Base-by-base conservation (phyloP, 2,888 invertebrate genomes). In the Chrysolina americana region DNA sequence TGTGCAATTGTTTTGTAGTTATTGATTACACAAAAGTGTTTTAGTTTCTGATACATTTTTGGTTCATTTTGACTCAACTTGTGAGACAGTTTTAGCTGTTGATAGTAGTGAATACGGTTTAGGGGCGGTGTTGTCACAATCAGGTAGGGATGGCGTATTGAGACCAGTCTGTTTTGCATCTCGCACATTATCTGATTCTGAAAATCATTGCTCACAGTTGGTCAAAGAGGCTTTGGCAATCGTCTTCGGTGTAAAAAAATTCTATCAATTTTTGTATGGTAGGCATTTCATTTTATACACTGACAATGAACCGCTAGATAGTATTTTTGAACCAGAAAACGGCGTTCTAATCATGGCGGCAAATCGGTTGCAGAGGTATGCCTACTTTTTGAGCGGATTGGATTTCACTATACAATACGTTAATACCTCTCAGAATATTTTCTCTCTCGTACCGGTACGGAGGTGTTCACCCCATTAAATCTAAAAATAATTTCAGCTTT, bases 1-100 rank as follows among this genome's bases (percentile, higher is more conserved):
- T n/a, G n/a, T n/a, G n/a, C n/a, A n/a, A n/a, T n/a, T n/a, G n/a
- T n/a, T n/a, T n/a, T n/a, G n/a, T n/a, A n/a, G n/a, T n/a, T n/a
- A n/a, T n/a, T n/a, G n/a, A n/a, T n/a, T n/a, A n/a, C n/a, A n/a
- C 6, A 23, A 63, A 28, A n/a, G 6, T 15, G 28, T 63, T 23
- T 59, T 59, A 59, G 19, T 19, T 11, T 59, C 59, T 19, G 59
- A 63, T 23, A 28, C 21, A 6, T 23, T 63, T 6, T 63, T 63
- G 28, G 62, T 63, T 23, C 62, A 63, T 11, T 63, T 28, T 36
- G 62, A 63, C 36, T 11, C 62, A 23, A 11, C 28, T 36, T 28
- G 8, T 15, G 62, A 63, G 28, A 63, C 48, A 48, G 41, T 41
- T 41, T 41, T 41, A 41, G n/a, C n/a, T n/a, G n/a, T n/a, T n/a